A percentile compares a stretch with the other conserved stretches of the same genome.
These are phyloP conservation scores for Cynopterus brachyotis DNA, from an alignment of 2,113 vertebrate genomes.

Conservation along the genomic window DNA sequence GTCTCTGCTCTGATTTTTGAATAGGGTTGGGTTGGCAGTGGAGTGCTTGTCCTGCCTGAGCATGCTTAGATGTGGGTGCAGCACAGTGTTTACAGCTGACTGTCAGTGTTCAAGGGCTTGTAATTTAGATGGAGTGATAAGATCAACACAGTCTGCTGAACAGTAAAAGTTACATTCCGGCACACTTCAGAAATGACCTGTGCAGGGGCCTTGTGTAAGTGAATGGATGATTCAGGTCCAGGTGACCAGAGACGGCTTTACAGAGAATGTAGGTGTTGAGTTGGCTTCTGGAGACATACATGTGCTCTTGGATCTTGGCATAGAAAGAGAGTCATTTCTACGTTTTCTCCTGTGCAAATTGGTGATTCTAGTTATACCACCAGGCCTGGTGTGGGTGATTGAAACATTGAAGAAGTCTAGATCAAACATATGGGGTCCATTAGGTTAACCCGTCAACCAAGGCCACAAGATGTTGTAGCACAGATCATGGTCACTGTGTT, in stretches of 20 bases:
- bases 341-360: not conserved
- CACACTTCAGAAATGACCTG: not conserved
- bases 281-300: not conserved
- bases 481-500: not conserved
- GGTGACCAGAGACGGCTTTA: not conserved
- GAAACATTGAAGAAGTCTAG: not conserved
- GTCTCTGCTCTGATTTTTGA: too few species aligned
- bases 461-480: too few species aligned
- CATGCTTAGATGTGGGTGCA: not conserved
- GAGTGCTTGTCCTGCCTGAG: not conserved
- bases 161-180: not conserved
- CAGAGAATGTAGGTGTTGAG: not conserved
- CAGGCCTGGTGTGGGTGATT: not conserved
- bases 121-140: not conserved
- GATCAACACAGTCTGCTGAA: not conserved
- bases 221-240: not conserved
- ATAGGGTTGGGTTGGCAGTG: too few species aligned
- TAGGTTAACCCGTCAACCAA: not conserved
- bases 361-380: not conserved
- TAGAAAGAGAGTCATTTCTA: not conserved
- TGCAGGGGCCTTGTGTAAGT: not conserved
- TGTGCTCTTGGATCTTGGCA: not conserved
- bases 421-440: not conserved
- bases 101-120: not conserved
- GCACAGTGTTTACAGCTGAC: not conserved